Conservation (phyloP, 2,888 invertebrate species). For the Thumatha senex region DNA sequence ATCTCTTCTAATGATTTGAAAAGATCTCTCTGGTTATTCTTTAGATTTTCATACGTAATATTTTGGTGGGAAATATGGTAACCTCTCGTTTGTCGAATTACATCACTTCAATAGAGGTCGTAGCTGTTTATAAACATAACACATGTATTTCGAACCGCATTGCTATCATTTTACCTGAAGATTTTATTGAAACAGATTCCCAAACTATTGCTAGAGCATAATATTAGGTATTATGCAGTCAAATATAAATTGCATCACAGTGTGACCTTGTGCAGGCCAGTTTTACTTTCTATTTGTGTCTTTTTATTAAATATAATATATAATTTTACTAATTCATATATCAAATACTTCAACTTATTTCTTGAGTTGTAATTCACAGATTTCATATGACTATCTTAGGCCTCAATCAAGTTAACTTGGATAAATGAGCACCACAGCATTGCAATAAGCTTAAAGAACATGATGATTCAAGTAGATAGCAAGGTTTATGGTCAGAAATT, state of each 20-base stretch:
- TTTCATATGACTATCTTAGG: too few relatives aligned
- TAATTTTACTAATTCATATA: too few relatives aligned
- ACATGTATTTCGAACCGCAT: conserved; percentile 43
- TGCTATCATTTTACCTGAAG: conserved; percentile 12
- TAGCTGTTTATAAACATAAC: conserved; percentile 77
- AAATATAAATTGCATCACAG: conserved; percentile 49
- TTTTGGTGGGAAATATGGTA: conserved; percentile 79
- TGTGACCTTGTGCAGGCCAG: conserved; percentile 53
- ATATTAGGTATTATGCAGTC: conserved; percentile 21
- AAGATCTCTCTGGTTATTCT: conserved; percentile 15
- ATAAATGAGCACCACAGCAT: too few relatives aligned
- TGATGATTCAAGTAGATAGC: too few relatives aligned
- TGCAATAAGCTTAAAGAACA: too few relatives aligned
- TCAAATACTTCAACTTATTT: conserved; percentile 28
- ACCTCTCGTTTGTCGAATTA: conserved; percentile 71
- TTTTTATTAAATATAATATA: too few relatives aligned
- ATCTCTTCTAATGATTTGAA: conserved; percentile 18
- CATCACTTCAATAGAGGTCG: conserved; percentile 74
- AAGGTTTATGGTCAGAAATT: too few relatives aligned
- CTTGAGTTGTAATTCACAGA: conserved; percentile 10
- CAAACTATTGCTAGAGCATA: conserved; percentile 12
- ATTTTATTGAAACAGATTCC: background rate
- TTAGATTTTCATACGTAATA: conserved; percentile 26
- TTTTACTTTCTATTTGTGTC: conserved; percentile 58
- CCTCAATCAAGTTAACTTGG: too few relatives aligned